These are phyloP conservation scores for Tetrao urogallus DNA, from an alignment of 2,113 vertebrate species.

Conservation along the genomic window DNA sequence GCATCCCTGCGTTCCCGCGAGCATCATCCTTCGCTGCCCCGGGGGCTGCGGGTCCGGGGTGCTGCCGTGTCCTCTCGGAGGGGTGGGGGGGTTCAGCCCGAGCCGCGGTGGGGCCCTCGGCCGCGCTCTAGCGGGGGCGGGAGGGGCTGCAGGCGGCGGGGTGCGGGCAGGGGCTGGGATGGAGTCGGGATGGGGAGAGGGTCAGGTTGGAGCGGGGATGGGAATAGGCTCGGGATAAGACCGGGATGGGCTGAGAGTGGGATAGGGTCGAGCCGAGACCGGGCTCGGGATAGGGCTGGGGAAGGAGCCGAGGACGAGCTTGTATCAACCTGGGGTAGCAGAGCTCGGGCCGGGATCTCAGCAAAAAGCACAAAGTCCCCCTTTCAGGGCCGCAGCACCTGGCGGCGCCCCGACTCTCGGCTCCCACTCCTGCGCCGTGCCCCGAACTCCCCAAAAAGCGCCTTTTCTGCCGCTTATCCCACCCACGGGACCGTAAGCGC, in stretches of 20 bases:
- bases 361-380: fast-evolving
- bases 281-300: background rate
- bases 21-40: background rate
- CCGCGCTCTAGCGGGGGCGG: background rate
- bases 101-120: background rate
- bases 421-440: background rate
- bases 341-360: background rate
- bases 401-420: background rate
- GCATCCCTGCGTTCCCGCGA: background rate
- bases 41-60: background rate
- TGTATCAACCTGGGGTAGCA: background rate
- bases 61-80: no score
- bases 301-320: background rate
- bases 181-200: background rate
- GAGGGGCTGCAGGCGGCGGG: background rate
- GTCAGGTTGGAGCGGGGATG: background rate
- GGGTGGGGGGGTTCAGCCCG: no score
- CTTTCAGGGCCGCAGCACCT: background rate
- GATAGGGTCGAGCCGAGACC: background rate
- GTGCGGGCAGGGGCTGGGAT: background rate
- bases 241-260: no score
- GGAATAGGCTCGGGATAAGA: background rate
- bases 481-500: background rate
- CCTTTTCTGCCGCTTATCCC: background rate
- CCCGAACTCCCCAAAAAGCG: background rate